These are phyloP conservation scores for Heterohyrax brucei DNA, from an alignment of 2,797 vertebrate species.

Conservation along the genomic window DNA sequence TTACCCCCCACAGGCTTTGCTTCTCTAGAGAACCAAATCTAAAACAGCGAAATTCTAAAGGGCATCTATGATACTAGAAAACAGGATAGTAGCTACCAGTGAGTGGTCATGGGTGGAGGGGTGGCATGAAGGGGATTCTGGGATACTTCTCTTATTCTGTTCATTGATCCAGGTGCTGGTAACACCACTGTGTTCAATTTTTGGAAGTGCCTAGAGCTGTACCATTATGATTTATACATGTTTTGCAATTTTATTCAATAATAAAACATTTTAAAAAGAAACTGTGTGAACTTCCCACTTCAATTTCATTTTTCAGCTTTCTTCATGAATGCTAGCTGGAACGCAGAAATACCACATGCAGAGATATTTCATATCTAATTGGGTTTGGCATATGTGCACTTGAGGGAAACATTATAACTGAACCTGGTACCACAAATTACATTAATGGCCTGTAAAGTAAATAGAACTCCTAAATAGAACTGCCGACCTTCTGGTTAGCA, in stretches of 20 bases:
- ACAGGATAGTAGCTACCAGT: not conserved
- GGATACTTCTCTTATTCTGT: not conserved
- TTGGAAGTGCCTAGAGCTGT: not conserved
- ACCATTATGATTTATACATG: not conserved
- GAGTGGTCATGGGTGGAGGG: not conserved
- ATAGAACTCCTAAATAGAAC: too few species aligned
- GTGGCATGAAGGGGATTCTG: not conserved
- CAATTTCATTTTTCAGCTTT: conserved; percentile 28
- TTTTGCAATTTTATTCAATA: not conserved
- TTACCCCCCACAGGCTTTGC: too few species aligned
- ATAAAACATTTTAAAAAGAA: conserved; percentile 29
- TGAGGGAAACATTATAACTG: not conserved
- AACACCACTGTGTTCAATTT: not conserved
- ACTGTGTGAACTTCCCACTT: conserved; percentile 13
- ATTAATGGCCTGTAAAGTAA: not conserved
- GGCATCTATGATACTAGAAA: not conserved
- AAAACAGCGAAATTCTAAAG: not conserved
- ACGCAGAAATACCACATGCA: not conserved
- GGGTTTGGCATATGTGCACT: not conserved
- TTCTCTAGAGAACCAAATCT: too few species aligned
- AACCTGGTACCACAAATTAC: not conserved
- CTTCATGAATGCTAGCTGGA: not conserved
- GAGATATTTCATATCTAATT: not conserved
- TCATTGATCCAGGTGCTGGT: not conserved
- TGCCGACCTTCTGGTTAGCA: too few species aligned